Conservation (phyloP, 2,113 vertebrate species). For the Strix aluco region DNA sequence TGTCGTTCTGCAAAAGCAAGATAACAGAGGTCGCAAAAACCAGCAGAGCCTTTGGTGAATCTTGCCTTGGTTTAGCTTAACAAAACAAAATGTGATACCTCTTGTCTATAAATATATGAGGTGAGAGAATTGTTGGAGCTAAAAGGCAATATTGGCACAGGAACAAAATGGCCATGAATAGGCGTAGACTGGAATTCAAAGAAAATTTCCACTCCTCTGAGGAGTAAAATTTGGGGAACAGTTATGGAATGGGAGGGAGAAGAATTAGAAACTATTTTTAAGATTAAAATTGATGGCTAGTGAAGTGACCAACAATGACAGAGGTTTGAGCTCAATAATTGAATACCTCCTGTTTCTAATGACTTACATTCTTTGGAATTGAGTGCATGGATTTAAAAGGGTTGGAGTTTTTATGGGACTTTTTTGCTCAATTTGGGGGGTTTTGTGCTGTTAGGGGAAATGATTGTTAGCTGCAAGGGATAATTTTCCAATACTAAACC, state of each 20-base stretch:
- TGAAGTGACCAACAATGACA: background rate
- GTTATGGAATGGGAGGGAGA: background rate
- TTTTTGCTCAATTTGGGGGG: background rate
- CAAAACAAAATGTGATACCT: background rate
- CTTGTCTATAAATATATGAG: background rate
- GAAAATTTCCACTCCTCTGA: background rate
- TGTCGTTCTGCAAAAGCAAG: background rate
- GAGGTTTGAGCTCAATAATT: background rate
- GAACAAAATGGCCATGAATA: background rate
- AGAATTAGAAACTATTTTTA: background rate
- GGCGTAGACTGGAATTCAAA: background rate
- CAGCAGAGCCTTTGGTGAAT: background rate
- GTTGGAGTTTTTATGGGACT: background rate
- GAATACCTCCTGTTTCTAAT: background rate
- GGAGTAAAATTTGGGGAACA: background rate
- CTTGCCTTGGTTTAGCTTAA: background rate
- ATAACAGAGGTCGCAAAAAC: background rate
- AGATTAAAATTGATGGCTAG: background rate
- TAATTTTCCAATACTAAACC: background rate
- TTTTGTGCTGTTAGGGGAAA: background rate
- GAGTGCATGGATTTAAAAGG: background rate
- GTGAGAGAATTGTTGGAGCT: background rate
- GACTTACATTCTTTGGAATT: background rate
- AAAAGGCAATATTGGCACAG: background rate
- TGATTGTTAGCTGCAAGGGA: background rate